Evolutionary conservation across 92 coral and sea anemone genomes (phyloP).

Genomic region (Heteractis magnifica): DNA sequence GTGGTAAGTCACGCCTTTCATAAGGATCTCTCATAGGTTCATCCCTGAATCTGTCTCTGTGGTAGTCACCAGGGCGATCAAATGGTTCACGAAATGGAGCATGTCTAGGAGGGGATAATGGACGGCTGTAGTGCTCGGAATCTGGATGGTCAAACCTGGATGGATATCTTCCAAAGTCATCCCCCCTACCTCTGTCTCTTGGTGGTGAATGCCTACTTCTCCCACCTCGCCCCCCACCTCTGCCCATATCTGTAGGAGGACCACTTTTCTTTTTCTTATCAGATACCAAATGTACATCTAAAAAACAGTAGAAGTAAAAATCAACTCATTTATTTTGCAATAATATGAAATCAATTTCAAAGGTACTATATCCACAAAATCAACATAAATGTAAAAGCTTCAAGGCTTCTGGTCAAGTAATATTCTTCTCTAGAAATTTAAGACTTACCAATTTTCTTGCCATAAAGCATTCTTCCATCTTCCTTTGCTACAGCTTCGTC

Average conservation of each 20-base stretch:
- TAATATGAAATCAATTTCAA: too few relatives aligned
- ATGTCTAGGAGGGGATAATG: slow-evolving; percentile 68
- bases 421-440: not conserved
- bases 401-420: too few relatives aligned
- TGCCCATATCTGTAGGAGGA: slow-evolving; percentile 34
- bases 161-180: slow-evolving; percentile 70
- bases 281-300: slow-evolving; percentile 97
- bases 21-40: slow-evolving; percentile 79
- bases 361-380: too few relatives aligned
- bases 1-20: slow-evolving; percentile 51
- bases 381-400: too few relatives aligned
- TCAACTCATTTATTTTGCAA: not conserved
- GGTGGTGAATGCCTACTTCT: slow-evolving; percentile 71
- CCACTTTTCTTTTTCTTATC: slow-evolving; percentile 71
- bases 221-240: slow-evolving; percentile 33
- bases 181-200: slow-evolving; percentile 67
- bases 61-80: slow-evolving; percentile 74
- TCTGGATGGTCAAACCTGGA: slow-evolving; percentile 76
- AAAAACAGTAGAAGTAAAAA: slow-evolving; percentile 3
- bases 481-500: slow-evolving; percentile 88
- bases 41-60: slow-evolving; percentile 77
- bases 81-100: slow-evolving; percentile 57
- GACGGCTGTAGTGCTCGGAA: slow-evolving; percentile 63
- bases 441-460: slow-evolving; percentile 84
- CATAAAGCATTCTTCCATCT: slow-evolving; percentile 70